phyloP scores from a whole-genome alignment of 2,797 vertebrate genomes.

The Clarias fuscus region DNA sequence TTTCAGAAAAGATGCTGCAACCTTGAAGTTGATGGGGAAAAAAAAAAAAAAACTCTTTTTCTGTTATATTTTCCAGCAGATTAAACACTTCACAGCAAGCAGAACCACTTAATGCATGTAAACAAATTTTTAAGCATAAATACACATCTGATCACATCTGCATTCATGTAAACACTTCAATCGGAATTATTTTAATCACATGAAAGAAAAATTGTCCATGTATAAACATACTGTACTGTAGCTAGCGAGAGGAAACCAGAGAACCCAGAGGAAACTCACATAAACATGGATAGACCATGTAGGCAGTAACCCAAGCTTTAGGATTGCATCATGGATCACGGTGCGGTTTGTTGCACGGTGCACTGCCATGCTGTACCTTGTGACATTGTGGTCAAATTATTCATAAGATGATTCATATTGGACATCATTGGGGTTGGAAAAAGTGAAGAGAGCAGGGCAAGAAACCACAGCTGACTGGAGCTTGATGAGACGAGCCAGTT shows the following conservation, averaged over 20 bases:
- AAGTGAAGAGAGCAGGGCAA: background rate
- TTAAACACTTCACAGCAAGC: no score
- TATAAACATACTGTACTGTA: no score
- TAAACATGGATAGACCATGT: background rate
- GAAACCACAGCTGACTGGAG: background rate
- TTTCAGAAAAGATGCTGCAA: no score
- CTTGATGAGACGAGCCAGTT: background rate
- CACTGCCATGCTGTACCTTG: background rate
- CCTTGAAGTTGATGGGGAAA: no score
- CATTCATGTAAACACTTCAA: background rate
- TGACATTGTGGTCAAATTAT: background rate
- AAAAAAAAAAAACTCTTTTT: no score
- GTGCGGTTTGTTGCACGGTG: background rate
- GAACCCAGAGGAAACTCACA: background rate
- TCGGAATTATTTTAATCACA: background rate
- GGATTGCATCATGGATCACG: background rate
- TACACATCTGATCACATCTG: no score
- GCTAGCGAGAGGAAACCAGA: background rate
- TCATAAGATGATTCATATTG: no score
- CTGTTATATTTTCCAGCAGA: no score
- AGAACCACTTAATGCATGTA: no score
- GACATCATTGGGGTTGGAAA: background rate
- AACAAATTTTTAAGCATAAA: no score
- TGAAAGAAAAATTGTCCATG: no score
- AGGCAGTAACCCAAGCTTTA: background rate